Evolutionary conservation across 2,888 invertebrate genomes (phyloP).

Genomic region (Pseudococcus viburni): DNA sequence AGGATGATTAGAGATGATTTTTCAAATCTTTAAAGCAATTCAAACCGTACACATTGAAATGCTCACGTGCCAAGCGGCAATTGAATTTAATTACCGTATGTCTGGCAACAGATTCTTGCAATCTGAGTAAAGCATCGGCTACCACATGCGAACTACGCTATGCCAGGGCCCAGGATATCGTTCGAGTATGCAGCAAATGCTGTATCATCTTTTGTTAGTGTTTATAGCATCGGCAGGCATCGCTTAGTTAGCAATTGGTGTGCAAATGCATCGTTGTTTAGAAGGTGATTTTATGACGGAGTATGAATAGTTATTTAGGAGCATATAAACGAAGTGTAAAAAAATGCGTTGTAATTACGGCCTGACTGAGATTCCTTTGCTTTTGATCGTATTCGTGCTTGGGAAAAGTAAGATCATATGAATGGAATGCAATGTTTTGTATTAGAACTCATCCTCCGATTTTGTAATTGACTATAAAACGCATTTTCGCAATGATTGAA

Average conservation of each 20-base stretch:
- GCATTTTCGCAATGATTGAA: no score
- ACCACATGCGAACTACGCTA: neutral
- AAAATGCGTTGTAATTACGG: no score
- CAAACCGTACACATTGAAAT: neutral
- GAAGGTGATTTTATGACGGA: no score
- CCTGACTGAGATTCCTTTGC: neutral
- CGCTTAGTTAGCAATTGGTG: no score
- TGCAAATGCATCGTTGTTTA: no score
- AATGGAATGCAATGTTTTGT: no score
- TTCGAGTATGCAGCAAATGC: neutral
- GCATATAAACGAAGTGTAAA: no score
- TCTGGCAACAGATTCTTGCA: constrained; percentile 26
- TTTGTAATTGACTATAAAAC: no score
- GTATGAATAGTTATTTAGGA: no score
- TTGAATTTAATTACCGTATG: constrained; percentile 31
- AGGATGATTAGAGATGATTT: constrained; percentile 38
- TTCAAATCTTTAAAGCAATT: constrained; percentile 8
- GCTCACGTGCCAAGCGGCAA: constrained; percentile 45
- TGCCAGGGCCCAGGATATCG: neutral
- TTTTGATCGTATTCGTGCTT: no score
- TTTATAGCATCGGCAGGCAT: neutral
- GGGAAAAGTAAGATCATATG: no score
- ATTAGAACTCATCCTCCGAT: no score
- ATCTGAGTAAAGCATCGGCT: neutral
- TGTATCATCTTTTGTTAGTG: neutral